Conservation (phyloP, 2,888 invertebrate species). For the Alcis repandata region DNA sequence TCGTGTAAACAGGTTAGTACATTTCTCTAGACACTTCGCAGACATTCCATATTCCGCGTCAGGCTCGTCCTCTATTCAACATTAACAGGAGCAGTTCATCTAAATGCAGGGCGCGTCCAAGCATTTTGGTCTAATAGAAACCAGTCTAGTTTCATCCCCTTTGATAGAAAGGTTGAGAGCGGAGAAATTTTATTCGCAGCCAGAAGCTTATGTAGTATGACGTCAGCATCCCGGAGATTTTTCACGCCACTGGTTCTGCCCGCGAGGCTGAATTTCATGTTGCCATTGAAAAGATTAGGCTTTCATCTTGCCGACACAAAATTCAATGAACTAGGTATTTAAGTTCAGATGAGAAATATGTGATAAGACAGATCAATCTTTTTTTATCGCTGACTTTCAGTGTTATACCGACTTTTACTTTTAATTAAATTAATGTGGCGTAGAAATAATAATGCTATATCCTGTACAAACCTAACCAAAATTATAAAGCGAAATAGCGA, state of each 20-base stretch:
- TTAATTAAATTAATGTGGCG: no score
- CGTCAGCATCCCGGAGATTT: constrained; percentile 50
- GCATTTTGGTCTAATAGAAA: constrained; percentile 58
- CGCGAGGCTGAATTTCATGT: constrained; percentile 22
- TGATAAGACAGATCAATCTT: background rate
- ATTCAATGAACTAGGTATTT: constrained; percentile 23
- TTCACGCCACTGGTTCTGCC: constrained; percentile 42
- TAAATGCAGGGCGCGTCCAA: constrained; percentile 33
- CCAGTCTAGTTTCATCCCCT: constrained; percentile 61
- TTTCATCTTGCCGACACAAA: constrained; percentile 27
- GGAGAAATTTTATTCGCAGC: constrained; percentile 60
- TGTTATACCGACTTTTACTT: no score
- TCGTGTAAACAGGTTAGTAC: no score
- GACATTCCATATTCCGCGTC: constrained; percentile 1
- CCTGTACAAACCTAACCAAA: background rate
- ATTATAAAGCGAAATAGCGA: background rate
- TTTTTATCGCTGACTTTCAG: no score
- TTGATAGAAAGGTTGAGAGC: constrained; percentile 63
- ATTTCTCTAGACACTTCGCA: constrained; percentile 1
- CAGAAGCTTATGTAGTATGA: constrained; percentile 52
- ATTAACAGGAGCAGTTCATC: constrained; percentile 24
- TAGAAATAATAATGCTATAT: no score
- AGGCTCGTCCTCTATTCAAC: constrained; percentile 5
- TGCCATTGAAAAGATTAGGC: constrained; percentile 25
- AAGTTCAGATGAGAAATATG: background rate